These are phyloP conservation scores for Philonicus albiceps DNA, from an alignment of 2,888 invertebrate species.

Conservation along the genomic window DNA sequence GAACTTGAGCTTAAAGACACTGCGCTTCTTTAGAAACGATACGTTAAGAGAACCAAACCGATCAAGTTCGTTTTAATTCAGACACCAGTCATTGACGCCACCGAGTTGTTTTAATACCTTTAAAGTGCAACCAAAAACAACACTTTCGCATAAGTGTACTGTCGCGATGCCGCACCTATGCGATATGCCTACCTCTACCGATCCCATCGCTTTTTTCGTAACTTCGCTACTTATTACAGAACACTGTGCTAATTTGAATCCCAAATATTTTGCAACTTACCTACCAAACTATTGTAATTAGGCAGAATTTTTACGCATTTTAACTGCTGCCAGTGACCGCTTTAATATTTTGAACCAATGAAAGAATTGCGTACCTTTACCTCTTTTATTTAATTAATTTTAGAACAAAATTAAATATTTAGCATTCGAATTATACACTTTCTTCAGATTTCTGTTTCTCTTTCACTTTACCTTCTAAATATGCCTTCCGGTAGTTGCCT, in stretches of 20 bases:
- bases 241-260: neutral
- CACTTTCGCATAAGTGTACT: neutral
- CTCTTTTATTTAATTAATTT: neutral
- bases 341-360: neutral
- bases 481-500: conserved; percentile 69
- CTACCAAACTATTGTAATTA: neutral
- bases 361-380: neutral
- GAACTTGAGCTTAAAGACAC: neutral
- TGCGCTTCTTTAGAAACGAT: neutral
- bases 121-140: neutral
- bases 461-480: conserved; percentile 64
- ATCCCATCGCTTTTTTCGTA: neutral
- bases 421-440: neutral
- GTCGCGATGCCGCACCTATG: neutral
- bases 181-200: neutral
- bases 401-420: neutral
- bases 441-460: conserved; percentile 60
- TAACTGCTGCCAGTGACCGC: neutral
- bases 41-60: neutral
- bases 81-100: neutral
- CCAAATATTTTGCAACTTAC: neutral
- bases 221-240: neutral
- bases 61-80: neutral
- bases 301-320: neutral
- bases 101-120: neutral